Conservation (phyloP, 1,140 invertebrate species). For the Sitodiplosis mosellana region DNA sequence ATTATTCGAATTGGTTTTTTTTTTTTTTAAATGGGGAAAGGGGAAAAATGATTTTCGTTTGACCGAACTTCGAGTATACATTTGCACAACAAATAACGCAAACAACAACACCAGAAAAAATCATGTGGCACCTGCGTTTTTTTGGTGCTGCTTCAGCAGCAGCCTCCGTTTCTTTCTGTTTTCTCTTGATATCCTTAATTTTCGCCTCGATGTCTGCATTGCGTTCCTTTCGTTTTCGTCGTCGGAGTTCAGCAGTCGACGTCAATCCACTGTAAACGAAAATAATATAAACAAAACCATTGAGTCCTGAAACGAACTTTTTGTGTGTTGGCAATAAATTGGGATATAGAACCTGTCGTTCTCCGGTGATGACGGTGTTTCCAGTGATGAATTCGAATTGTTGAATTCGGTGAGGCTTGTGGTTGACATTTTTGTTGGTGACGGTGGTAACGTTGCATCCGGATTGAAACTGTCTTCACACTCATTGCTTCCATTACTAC, state of each 20-base stretch:
- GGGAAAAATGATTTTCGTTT: slow-evolving; percentile 3
- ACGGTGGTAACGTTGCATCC: slow-evolving; percentile 8
- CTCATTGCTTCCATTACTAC: slow-evolving; percentile 4
- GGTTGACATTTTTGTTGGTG: slow-evolving; percentile 7
- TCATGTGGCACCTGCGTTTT: slow-evolving; percentile 26
- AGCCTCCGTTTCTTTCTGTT: slow-evolving; percentile 40
- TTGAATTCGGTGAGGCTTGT: background rate
- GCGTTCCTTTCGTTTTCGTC: slow-evolving; percentile 34
- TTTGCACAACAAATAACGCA: slow-evolving; percentile 19
- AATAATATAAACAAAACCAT: slow-evolving; percentile 21
- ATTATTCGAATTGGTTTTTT: too few species aligned
- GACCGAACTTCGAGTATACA: slow-evolving; percentile 23
- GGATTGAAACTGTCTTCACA: slow-evolving; percentile 9
- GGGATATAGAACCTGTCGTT: too few species aligned
- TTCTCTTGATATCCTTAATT: slow-evolving; percentile 47
- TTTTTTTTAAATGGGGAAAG: too few species aligned
- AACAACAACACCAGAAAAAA: slow-evolving; percentile 20
- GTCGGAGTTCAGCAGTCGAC: slow-evolving; percentile 29
- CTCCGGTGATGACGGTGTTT: too few species aligned
- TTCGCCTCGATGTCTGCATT: slow-evolving; percentile 36
- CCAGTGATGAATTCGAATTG: too few species aligned
- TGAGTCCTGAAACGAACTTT: slow-evolving; percentile 9
- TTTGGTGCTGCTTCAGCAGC: slow-evolving; percentile 17
- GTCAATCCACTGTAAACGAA: too few species aligned
- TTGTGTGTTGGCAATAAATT: background rate